Evolutionary conservation across 1,140 invertebrate genomes (phyloP), one percentile per base, ranked within the genome.

Genomic region (Euschistus heros): DNA sequence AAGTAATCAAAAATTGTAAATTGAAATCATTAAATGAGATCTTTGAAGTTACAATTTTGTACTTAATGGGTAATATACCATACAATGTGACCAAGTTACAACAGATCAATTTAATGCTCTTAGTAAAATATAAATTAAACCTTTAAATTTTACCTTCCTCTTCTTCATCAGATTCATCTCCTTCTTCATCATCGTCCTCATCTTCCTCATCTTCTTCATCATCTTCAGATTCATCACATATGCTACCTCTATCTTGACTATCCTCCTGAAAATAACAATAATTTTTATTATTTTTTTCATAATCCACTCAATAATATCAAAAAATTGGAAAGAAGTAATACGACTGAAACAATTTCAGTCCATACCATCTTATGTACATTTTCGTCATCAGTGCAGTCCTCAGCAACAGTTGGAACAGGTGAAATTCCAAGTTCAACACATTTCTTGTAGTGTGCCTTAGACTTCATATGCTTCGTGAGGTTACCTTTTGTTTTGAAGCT

Each of bases 401-500:
- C 84, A 72, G 81, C 87, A n/a, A 81, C 80, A 26, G 82, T 87
- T 63, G 86, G 91, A 26, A 87, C 86, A 15, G 87, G 82, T 30
- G 22, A 62, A 50, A 93, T 84, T 17, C 88, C 89, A 59, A 92
- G 76, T 71, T 94, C 91, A 8, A 89, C 80, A 77, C 94, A 94
- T 70, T 91, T 91, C 74, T 94, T 94, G 71, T 89, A 91, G 75
- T 99, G 96, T 0, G 94, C 89, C 79, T 98, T 98, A 17, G 94
- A 98, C 73, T 97, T 96, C 89, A 98, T 95, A 75, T 98, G 97
- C 76, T 98, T 98, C 0, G 95, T 98, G 20, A 99, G 78, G 76
- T 99, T 98, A 0, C 96, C 95, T 76, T 98, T 98, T 5, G 95
- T 98, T 79, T 98, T 98, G 76, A 98, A 98, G 74, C 88, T 91